phyloP scores from a whole-genome alignment of 1,140 invertebrate species.

The Stegodyphus mimosarum region DNA sequence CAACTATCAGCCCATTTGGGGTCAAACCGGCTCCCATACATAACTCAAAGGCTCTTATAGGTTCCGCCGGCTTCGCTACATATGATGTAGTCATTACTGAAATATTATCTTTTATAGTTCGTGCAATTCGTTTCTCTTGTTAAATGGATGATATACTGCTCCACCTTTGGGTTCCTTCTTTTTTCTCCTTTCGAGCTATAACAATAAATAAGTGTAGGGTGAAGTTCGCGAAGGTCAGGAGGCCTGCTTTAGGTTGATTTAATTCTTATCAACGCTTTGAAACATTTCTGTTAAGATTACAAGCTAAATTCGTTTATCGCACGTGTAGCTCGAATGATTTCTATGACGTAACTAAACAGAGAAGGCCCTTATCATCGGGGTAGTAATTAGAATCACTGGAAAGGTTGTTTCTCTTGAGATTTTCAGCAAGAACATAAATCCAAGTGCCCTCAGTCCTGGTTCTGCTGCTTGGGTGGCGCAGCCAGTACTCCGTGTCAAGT shows the following conservation, averaged over 20 bases:
- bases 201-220: conserved; percentile 8
- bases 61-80: conserved; percentile 4
- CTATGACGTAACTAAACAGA: not conserved
- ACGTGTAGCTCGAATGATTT: not conserved
- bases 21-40: conserved; percentile 22
- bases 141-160: conserved; percentile 27
- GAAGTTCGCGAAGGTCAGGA: conserved; percentile 37
- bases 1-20: not conserved
- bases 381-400: conserved; percentile 34
- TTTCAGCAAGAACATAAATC: conserved; percentile 37
- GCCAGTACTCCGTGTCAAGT: not conserved
- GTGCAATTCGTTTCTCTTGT: conserved; percentile 10
- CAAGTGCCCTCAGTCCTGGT: not conserved
- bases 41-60: conserved; percentile 24
- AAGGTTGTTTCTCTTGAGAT: conserved; percentile 14
- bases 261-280: conserved; percentile 29
- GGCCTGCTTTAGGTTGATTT: conserved; percentile 30
- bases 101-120: conserved; percentile 26
- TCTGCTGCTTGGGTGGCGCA: conserved; percentile 8
- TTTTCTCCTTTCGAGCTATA: not conserved
- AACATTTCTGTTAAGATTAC: not conserved
- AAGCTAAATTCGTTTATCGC: conserved; percentile 30
- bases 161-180: no score
- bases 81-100: conserved; percentile 31
- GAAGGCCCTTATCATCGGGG: not conserved